phyloP scores from a whole-genome alignment of 2,888 invertebrate species.

The Merodon equestris region DNA sequence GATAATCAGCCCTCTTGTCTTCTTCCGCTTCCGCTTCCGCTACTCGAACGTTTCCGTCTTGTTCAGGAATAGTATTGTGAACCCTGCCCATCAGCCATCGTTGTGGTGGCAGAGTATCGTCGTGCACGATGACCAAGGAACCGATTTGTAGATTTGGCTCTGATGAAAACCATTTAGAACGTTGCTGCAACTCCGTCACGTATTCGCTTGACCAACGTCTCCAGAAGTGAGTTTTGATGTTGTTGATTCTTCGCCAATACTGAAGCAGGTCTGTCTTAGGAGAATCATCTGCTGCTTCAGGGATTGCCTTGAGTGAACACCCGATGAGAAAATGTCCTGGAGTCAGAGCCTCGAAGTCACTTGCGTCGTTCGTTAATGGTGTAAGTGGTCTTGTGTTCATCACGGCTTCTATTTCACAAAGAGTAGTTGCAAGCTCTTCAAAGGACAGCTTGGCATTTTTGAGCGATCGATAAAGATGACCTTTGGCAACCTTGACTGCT shows the following conservation, averaged over 20 bases:
- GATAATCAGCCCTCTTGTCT: background rate
- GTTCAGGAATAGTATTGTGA: background rate
- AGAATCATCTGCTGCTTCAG: too few species aligned
- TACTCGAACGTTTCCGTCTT: slow-evolving; percentile 22
- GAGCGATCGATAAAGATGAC: slow-evolving; percentile 45
- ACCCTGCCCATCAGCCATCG: slow-evolving; percentile 29
- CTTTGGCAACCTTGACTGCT: slow-evolving; percentile 47
- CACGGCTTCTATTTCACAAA: slow-evolving; percentile 10
- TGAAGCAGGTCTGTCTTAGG: too few species aligned
- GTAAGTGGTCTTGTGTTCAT: slow-evolving; percentile 12
- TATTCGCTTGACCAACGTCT: slow-evolving; percentile 12
- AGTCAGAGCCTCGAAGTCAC: slow-evolving; percentile 4
- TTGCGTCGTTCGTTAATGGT: background rate
- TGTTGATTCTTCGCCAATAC: too few species aligned
- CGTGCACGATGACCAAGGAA: slow-evolving; percentile 8
- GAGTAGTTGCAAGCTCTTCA: slow-evolving; percentile 44
- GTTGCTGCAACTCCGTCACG: slow-evolving; percentile 15
- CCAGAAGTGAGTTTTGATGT: too few species aligned
- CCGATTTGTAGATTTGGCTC: background rate
- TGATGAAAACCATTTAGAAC: slow-evolving; percentile 14
- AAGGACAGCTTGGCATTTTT: too few species aligned
- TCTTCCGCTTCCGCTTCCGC: slow-evolving; percentile 10
- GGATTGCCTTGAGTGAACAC: too few species aligned
- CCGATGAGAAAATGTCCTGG: slow-evolving; percentile 14
- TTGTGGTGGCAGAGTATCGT: slow-evolving; percentile 14